phyloP scores from a whole-genome alignment of 2,113 vertebrate species.

The Cettia cetti region DNA sequence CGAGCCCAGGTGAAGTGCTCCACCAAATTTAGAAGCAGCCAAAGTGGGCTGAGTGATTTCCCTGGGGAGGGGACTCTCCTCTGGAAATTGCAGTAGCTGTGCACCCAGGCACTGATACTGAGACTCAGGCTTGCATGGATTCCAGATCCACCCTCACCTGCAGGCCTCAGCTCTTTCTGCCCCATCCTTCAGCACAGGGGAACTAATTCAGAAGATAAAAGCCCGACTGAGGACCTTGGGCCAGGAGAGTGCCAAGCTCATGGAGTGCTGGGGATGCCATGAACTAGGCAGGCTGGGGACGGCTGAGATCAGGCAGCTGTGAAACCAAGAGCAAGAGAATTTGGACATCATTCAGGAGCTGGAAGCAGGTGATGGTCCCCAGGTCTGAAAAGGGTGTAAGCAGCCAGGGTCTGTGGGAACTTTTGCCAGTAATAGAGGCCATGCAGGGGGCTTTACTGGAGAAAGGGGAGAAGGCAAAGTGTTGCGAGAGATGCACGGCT shows the following conservation, averaged over 20 bases:
- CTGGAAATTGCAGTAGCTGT: background rate
- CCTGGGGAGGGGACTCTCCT: no score
- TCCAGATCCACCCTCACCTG: background rate
- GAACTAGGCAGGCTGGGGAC: background rate
- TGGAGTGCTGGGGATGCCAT: background rate
- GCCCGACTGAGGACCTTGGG: fast-evolving
- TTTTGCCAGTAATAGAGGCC: background rate
- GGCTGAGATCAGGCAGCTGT: background rate
- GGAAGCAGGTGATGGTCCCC: background rate
- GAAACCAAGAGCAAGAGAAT: background rate
- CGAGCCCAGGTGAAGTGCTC: fast-evolving
- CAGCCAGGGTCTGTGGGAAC: background rate
- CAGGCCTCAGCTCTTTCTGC: background rate
- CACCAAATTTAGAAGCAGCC: background rate
- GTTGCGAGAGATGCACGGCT: background rate
- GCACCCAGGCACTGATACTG: background rate
- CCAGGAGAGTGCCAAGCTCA: fast-evolving
- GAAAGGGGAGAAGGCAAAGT: background rate
- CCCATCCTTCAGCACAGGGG: fast-evolving
- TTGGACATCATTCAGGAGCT: background rate
- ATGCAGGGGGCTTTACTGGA: background rate
- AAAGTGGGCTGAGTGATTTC: background rate
- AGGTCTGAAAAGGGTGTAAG: background rate
- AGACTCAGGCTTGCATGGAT: background rate
- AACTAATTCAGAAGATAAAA: background rate